Conservation (phyloP, 2,888 invertebrate genomes). For the Ischnura elegans region DNA sequence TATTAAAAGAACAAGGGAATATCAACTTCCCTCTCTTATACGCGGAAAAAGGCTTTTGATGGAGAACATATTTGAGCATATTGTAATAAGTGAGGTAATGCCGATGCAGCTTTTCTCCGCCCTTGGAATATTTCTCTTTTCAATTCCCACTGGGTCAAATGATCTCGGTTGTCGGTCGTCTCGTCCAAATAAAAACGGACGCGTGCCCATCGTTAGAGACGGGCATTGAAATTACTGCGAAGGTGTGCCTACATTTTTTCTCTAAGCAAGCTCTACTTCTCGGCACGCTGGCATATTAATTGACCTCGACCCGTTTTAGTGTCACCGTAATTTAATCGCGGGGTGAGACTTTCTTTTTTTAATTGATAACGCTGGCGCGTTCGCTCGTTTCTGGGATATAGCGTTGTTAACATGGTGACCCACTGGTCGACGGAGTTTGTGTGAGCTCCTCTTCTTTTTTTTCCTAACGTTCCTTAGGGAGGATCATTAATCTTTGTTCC, state of each 20-base stretch:
- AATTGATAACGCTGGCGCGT: neutral
- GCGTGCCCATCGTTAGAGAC: neutral
- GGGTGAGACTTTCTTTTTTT: neutral
- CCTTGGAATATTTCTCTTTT: too few species aligned
- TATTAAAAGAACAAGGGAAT: too few species aligned
- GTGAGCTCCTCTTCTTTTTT: neutral
- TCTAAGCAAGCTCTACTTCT: neutral
- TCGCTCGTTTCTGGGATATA: neutral
- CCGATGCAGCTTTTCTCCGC: too few species aligned
- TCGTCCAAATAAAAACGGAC: too few species aligned
- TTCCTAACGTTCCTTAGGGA: neutral
- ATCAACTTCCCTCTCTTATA: too few species aligned
- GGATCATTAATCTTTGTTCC: conserved; percentile 4
- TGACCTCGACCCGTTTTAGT: neutral
- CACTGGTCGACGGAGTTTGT: neutral
- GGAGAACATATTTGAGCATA: too few species aligned
- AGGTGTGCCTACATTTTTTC: neutral
- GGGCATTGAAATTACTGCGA: neutral
- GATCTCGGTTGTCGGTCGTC: too few species aligned
- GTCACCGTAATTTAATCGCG: neutral
- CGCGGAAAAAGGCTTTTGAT: too few species aligned
- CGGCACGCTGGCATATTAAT: neutral
- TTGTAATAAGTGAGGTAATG: too few species aligned
- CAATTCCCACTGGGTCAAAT: too few species aligned
- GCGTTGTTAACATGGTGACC: neutral